These are phyloP conservation scores for Caenorhabditis japonica DNA, from an alignment of 2,888 invertebrate genomes.

Conservation along the genomic window DNA sequence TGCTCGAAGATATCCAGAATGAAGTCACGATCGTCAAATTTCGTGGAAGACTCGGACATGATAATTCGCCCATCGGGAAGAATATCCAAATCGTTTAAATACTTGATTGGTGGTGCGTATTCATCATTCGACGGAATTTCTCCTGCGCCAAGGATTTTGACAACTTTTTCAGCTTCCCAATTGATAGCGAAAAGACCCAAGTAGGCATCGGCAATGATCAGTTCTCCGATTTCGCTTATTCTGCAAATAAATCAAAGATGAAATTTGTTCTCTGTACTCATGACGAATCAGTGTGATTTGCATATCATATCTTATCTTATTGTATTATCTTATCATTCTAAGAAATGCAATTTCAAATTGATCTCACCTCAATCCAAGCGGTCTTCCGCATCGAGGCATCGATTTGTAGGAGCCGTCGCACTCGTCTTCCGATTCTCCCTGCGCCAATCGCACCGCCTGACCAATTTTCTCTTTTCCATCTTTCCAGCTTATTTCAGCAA, in stretches of 20 bases:
- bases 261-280: not conserved
- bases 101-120: slow-evolving; percentile 38
- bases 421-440: slow-evolving; percentile 36
- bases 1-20: slow-evolving; percentile 63
- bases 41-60: slow-evolving; percentile 58
- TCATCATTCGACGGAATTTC: slow-evolving; percentile 40
- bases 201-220: slow-evolving; percentile 65
- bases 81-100: slow-evolving; percentile 63
- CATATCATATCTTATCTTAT: slow-evolving; percentile 29
- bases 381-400: slow-evolving; percentile 59
- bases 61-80: slow-evolving; percentile 66
- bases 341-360: not conserved
- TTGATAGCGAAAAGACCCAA: slow-evolving; percentile 61
- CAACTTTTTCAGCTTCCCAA: slow-evolving; percentile 55
- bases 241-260: slow-evolving; percentile 30
- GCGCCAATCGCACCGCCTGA: slow-evolving; percentile 54
- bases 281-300: slow-evolving; percentile 11
- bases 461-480: slow-evolving; percentile 45
- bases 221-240: slow-evolving; percentile 47
- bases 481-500: slow-evolving; percentile 53
- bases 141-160: slow-evolving; percentile 54
- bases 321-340: slow-evolving; percentile 17
- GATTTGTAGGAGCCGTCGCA: slow-evolving; percentile 62
- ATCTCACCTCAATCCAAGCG: slow-evolving; percentile 58
- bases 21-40: slow-evolving; percentile 63